Base-by-base conservation (phyloP, 2,113 vertebrate species). In the Triplophysa siluroides region DNA sequence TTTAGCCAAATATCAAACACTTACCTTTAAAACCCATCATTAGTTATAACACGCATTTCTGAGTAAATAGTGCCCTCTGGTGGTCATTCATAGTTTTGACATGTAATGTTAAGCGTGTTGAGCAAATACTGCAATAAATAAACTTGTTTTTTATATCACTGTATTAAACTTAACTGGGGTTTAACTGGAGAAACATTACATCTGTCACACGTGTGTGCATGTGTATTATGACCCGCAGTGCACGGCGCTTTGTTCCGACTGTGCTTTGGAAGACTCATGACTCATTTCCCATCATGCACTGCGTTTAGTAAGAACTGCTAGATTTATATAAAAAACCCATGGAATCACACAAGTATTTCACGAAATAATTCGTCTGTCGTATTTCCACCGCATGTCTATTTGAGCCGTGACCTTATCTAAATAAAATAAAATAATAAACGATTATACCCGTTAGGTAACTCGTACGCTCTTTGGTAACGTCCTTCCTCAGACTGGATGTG, bases 401-500 rank as follows among this genome's bases (percentile, higher is more conserved):
- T 26, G 16, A 23, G 8, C 16, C 2, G 10, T 10, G 54, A 61
- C 14, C 3, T 21, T 62, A 3, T 47, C 1, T 11, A 10, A 1
- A 9, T 1, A 8, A 26, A 5, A 63, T 2, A 8, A 41, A 12
- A 45, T 0, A 12, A 1, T 24, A 12, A 10, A 58, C 8, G 2
- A 21, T 21, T 1, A 8, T 4, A 80, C 81, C 81, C 63, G 75
- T 12, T 12, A 19, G 2, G 77, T 50, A 14, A 79, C 29, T 21
- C 1, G 2, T 33, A 21, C 19, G 38, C 10, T 43, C 24, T 62
- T 11, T 10, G 4, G 8, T 16, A 0, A 14, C 0, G 0, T 14
- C 0, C 8, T 12, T 12, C 21, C 1, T 70, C 10, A 21, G 3
- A 1, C 4, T 0, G 0, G 0, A 0, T 0, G 0, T 0, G 1